Base-by-base conservation (phyloP, 2,888 invertebrate genomes). In the Mesoligia furuncula region DNA sequence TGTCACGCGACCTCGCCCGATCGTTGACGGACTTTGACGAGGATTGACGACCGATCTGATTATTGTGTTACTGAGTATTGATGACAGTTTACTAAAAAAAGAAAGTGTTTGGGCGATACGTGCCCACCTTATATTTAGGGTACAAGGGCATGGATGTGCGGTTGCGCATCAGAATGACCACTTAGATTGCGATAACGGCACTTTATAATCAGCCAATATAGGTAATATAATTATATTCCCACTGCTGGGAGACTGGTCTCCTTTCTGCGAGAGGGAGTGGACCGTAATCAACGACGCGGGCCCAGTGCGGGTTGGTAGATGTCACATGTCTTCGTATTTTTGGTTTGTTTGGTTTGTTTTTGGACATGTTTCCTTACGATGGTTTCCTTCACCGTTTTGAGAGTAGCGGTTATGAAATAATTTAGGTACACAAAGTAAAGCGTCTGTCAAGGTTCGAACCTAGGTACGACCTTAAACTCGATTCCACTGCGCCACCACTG, bases 21-120 rank as follows among this genome's bases (percentile, higher is more conserved):
- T 57, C 70, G 51, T 61, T 73, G 70, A 77, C 61, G 86, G 31
- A 51, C 57, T n/a, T 54, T 80, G 84, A 86, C 73, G 74, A 84
- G 79, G 80, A 85, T 85, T 81, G 77, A 88, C 85, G 85, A 85
- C 87, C 77, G 67, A 75, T 86, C 66, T 64, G 84, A 86, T 86
- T 86, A 83, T 83, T 86, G 65, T 83, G 65, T 75, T 75, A 62
- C 27, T 69, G 59, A 61, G 48, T 74, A 66, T 74, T 62, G 86
- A 66, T 85, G 69, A 75, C 72, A 78, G 51, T 78, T 72, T 62
- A 64, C 27, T 20, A 39, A 62, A 71, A 59, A 67, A 72, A 11
- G 39, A 54, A 24, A 61, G n/a, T 72, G 51, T 42, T 66, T 24
- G 24, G 54, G 39, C 6, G 11, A 27, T 65, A 13, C 2, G 4